Percentiles rank a stretch among this genome's conserved stretches.
Evolutionary conservation across 2,888 invertebrate species (phyloP).

Genomic region (Drosophila kuntzei): DNA sequence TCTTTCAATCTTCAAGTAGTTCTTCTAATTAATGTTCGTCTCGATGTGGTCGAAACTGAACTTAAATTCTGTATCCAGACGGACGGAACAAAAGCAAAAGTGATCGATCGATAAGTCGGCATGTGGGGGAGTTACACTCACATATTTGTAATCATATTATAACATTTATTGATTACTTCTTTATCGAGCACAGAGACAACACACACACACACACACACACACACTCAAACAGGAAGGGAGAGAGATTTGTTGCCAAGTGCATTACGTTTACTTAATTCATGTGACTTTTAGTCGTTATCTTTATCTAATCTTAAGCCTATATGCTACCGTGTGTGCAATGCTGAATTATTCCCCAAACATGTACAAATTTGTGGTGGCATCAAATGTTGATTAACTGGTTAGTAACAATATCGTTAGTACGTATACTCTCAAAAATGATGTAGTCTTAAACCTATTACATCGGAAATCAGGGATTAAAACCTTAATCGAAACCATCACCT

Average conservation of each 20-base stretch:
- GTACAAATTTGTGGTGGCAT: background rate
- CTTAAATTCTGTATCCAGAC: background rate
- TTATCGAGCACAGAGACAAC: background rate
- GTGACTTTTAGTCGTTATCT: conserved; percentile 22
- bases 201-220: background rate
- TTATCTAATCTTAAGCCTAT: conserved; percentile 44
- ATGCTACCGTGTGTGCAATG: conserved; percentile 12
- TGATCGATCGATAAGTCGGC: conserved; percentile 18
- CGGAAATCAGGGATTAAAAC: no score
- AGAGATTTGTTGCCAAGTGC: conserved; percentile 35
- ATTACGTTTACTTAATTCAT: conserved; percentile 20
- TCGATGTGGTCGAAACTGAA: conserved; percentile 3
- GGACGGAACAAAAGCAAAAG: conserved; percentile 16
- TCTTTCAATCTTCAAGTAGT: conserved; percentile 22
- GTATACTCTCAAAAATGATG: no score
- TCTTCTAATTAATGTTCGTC: conserved; percentile 15
- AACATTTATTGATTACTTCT: conserved; percentile 21
- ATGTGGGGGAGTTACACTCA: conserved; percentile 8
- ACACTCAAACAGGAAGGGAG: background rate
- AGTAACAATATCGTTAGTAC: background rate
- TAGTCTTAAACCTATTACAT: background rate
- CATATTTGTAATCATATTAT: conserved; percentile 17
- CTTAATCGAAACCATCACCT: no score
- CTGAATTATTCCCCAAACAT: background rate
- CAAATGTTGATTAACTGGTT: background rate